phyloP scores from a whole-genome alignment of 2,113 vertebrate species.

The Pterophyllum scalare region DNA sequence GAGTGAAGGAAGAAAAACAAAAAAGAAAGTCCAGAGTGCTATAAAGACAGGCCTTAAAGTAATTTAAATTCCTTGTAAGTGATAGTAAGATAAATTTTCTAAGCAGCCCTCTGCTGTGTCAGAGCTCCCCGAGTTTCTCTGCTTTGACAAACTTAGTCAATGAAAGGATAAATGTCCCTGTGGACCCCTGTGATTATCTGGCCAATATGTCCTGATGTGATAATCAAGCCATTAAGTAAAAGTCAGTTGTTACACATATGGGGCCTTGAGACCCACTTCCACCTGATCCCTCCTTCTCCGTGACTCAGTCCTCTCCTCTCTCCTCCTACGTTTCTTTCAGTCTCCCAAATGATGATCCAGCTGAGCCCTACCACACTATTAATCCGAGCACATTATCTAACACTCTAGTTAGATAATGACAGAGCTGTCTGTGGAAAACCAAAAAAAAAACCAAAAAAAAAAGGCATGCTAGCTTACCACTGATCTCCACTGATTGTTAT shows the following conservation, averaged over 20 bases:
- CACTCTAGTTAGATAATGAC: background rate
- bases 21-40: background rate
- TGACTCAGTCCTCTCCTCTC: background rate
- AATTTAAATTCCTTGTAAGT: background rate
- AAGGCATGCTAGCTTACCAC: background rate
- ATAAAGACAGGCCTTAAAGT: background rate
- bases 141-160: slow-evolving; percentile 40
- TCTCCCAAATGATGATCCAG: slow-evolving; percentile 42
- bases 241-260: slow-evolving; percentile 44
- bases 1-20: background rate
- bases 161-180: slow-evolving; percentile 28
- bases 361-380: slow-evolving; percentile 53
- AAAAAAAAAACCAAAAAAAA: background rate
- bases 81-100: background rate
- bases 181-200: slow-evolving; percentile 48
- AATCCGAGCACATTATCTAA: slow-evolving; percentile 38
- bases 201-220: slow-evolving; percentile 50
- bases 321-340: background rate
- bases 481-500: background rate
- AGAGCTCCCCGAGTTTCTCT: background rate
- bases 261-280: slow-evolving; percentile 26
- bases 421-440: background rate
- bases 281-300: slow-evolving; percentile 61
- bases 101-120: background rate
- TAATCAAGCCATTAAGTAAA: slow-evolving; percentile 59